A percentile compares a stretch with the other conserved stretches of the same genome.
Evolutionary conservation across 2,888 invertebrate genomes (phyloP).

Genomic region (Mantis religiosa): DNA sequence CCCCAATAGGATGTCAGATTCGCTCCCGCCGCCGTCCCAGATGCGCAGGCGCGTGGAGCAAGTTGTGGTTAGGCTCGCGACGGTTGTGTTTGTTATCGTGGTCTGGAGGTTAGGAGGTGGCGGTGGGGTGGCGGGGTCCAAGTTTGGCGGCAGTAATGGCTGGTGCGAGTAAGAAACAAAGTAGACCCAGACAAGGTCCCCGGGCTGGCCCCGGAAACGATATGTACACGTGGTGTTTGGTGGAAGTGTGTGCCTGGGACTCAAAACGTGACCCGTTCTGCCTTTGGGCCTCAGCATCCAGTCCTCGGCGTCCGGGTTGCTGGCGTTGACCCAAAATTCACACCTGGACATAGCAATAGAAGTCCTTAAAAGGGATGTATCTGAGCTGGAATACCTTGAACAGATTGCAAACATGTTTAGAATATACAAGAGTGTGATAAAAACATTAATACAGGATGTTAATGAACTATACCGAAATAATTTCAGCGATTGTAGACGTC

Average conservation of each 20-base stretch:
- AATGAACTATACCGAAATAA: no score
- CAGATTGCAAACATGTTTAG: no score
- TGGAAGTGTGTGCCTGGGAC: conserved; percentile 78
- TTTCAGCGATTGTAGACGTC: no score
- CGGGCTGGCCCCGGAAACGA: conserved; percentile 72
- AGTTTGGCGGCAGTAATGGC: conserved; percentile 55
- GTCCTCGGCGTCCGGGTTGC: conserved; percentile 56
- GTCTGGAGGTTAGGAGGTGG: conserved; percentile 7
- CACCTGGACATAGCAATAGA: conserved; percentile 46
- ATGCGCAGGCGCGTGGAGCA: conserved; percentile 70
- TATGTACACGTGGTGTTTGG: conserved; percentile 84
- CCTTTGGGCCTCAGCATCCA: conserved; percentile 48
- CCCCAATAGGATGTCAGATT: conserved; percentile 49
- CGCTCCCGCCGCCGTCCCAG: conserved; percentile 60
- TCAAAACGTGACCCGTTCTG: conserved; percentile 67
- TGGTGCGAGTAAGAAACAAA: conserved; percentile 81
- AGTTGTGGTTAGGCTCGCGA: conserved; percentile 38
- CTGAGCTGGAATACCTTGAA: no score
- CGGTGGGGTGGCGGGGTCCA: conserved; percentile 35
- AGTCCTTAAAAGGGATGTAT: not conserved
- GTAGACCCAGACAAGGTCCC: conserved; percentile 81
- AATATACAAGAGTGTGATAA: no score
- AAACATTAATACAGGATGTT: no score
- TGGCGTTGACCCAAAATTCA: conserved; percentile 74
- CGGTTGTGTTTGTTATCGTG: not conserved